Percentiles rank a stretch among this genome's conserved stretches.
Evolutionary conservation across 2,888 invertebrate genomes (phyloP).

Genomic region (Hyalella azteca): DNA sequence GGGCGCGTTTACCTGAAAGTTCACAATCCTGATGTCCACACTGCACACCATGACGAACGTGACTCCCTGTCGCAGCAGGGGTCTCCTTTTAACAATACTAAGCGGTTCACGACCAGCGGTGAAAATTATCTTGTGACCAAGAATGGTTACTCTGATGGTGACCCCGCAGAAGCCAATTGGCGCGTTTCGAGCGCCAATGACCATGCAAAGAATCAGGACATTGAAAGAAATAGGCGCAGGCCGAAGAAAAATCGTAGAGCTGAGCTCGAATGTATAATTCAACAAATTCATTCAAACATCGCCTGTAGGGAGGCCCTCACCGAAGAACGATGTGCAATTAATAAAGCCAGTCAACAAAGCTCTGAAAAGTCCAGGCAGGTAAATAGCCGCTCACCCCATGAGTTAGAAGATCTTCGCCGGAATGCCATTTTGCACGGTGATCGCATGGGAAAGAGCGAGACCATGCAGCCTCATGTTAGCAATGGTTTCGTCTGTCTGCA

Average conservation of each 20-base stretch:
- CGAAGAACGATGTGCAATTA: neutral
- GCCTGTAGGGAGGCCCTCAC: constrained; percentile 15
- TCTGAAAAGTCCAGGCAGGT: neutral
- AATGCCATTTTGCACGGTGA: neutral
- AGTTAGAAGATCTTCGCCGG: neutral
- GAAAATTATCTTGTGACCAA: neutral
- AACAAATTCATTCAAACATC: constrained; percentile 31
- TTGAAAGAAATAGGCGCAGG: neutral
- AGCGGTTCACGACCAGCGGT: neutral
- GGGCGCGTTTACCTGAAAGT: neutral
- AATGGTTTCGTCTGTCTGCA: constrained; percentile 7
- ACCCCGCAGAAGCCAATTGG: neutral
- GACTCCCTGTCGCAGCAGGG: neutral
- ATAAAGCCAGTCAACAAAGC: neutral
- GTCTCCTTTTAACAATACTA: neutral
- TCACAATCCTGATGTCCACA: neutral
- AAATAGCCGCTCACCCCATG: neutral
- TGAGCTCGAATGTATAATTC: constrained; percentile 21
- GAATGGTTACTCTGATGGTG: neutral
- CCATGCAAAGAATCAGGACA: neutral
- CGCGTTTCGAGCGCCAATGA: neutral
- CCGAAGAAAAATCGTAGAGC: neutral
- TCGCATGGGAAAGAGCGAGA: neutral
- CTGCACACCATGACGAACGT: neutral
- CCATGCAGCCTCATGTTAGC: neutral